These are phyloP conservation scores for Oligia strigilis DNA, from an alignment of 2,888 invertebrate species.

Conservation along the genomic window DNA sequence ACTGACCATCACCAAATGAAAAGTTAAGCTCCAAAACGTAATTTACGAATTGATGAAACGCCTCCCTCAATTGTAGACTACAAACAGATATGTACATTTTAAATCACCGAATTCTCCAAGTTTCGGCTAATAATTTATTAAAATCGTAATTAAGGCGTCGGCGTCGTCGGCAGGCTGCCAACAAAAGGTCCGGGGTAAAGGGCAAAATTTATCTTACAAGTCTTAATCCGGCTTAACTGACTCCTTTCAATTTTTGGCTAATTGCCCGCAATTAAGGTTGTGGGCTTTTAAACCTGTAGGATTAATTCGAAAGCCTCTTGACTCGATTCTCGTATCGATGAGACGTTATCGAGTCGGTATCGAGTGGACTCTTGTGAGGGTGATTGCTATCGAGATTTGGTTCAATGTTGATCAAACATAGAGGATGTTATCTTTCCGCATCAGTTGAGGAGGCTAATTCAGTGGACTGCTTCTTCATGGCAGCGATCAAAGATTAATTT, in stretches of 20 bases:
- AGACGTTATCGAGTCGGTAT: conserved; percentile 39
- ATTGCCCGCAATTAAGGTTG: conserved; percentile 67
- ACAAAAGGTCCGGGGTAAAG: conserved; percentile 66
- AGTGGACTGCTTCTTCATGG: neutral
- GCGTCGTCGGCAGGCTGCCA: conserved; percentile 68
- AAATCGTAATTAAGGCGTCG: conserved; percentile 76
- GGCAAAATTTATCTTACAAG: conserved; percentile 69
- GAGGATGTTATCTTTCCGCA: conserved; percentile 8
- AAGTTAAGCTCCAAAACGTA: conserved; percentile 14
- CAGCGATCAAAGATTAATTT: neutral
- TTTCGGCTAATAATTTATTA: conserved; percentile 77
- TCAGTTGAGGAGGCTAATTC: conserved; percentile 23
- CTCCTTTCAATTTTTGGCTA: conserved; percentile 69
- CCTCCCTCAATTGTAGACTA: conserved; percentile 33
- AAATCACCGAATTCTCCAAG: conserved; percentile 66
- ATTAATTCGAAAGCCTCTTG: conserved; percentile 48
- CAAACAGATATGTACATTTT: conserved; percentile 42
- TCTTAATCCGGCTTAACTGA: conserved; percentile 63
- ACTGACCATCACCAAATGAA: conserved; percentile 11
- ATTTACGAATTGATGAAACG: conserved; percentile 36
- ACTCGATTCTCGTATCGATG: conserved; percentile 50
- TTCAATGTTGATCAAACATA: conserved; percentile 34
- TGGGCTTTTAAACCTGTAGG: conserved; percentile 43
- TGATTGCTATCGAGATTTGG: conserved; percentile 27
- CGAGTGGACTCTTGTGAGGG: conserved; percentile 46